Base-by-base conservation (phyloP, 1,140 invertebrate species). In the Mycetomoellerius zeteki region DNA sequence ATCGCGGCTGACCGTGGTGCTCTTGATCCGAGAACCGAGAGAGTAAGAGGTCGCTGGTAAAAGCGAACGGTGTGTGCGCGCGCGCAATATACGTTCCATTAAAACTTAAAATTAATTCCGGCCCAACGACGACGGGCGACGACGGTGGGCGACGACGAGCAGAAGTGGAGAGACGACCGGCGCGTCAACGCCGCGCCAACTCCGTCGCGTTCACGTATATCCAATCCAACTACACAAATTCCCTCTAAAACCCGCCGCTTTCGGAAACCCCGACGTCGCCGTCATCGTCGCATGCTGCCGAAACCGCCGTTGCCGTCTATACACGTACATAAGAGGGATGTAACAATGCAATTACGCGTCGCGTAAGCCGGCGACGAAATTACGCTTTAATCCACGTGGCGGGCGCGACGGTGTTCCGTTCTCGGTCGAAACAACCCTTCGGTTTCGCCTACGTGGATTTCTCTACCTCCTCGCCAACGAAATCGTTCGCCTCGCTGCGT, bases 31-130 rank as follows among this genome's bases (percentile, higher is more conserved):
- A 24, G 37, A 58, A 43, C 1, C 75, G 30, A 64, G 37, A 50
- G 24, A 58, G 76, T 64, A 93, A 93, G 80, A 84, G 92, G 91
- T 92, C 92, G 91, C 86, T 86, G 91, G n/a, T 93, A 92, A 94
- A 93, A 92, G 90, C 92, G 85, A 78, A 76, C 16, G 50, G 19
- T 52, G 27, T 16, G n/a, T 16, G 76, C 78, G 86, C 88, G 87
- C 86, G 84, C 10, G 10, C n/a, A n/a, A n/a, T n/a, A 93, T 93
- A 91, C 80, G 89, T 92, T 93, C 92, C 91, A 94, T 94, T 94
- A 94, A 94, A 94, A 95, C 92, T 94, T 94, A 90, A 93, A 94
- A 94, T 94, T 94, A 94, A 94, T 94, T 94, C 91, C 85, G 86
- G 87, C 86, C 87, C 78, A 76, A 87, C 87, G 67, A 78, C 75